Evolutionary conservation across 2,888 invertebrate genomes (phyloP).

Genomic region (Eumacrocentrus americanus): DNA sequence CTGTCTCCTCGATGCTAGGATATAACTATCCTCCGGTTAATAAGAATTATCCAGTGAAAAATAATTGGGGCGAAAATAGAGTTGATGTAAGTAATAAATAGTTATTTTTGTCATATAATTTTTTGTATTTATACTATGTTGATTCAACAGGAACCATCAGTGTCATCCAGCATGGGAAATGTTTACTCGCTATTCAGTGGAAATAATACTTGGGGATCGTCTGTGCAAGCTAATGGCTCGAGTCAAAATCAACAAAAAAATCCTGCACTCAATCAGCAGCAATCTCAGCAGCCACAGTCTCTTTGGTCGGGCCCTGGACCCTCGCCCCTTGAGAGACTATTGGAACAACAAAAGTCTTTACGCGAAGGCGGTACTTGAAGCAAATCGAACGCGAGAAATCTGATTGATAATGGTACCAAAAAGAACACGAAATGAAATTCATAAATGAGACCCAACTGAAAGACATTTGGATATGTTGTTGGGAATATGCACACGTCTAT

Average conservation of each 20-base stretch:
- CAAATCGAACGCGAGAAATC: not conserved
- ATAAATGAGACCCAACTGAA: not conserved
- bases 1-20: not conserved
- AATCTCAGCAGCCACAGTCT: constrained; percentile 64
- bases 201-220: constrained; percentile 45
- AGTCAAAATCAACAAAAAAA: constrained; percentile 50
- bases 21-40: constrained; percentile 20
- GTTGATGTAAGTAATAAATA: constrained; percentile 44
- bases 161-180: constrained; percentile 54
- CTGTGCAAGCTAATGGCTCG: constrained; percentile 41
- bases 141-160: constrained; percentile 54
- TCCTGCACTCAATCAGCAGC: constrained; percentile 24
- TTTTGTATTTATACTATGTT: not conserved
- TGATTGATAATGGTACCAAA: not conserved
- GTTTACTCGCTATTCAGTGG: constrained; percentile 68
- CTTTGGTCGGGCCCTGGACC: constrained; percentile 80
- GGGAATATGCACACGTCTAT: not conserved
- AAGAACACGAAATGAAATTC: not conserved
- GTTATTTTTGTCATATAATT: not conserved
- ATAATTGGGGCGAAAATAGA: constrained; percentile 46
- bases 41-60: constrained; percentile 42
- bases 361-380: constrained; percentile 61
- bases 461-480: not conserved
- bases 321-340: constrained; percentile 77
- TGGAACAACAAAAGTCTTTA: constrained; percentile 80